A percentile compares a stretch with the other conserved stretches of the same genome.
Conservation (phyloP, 2,888 invertebrate genomes). For the Leptinotarsa tumamoca region DNA sequence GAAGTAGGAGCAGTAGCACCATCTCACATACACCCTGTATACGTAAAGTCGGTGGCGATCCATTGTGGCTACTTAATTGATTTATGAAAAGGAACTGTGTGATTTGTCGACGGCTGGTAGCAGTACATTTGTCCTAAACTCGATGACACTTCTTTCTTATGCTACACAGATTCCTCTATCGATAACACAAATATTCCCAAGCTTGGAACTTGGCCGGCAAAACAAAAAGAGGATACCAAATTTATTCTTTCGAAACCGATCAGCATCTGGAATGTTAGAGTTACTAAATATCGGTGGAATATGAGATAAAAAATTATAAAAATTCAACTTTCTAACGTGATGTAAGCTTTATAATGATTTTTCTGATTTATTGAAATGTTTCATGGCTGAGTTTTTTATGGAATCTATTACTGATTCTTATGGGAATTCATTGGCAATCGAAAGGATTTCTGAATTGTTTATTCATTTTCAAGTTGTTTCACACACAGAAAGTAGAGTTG, state of each 20-base stretch:
- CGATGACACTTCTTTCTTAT: conserved; percentile 49
- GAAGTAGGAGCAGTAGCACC: too few species aligned
- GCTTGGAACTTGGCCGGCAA: conserved; percentile 37
- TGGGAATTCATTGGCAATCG: background rate
- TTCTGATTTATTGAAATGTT: conserved; percentile 12
- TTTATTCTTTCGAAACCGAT: conserved; percentile 48
- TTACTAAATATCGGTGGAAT: conserved; percentile 35
- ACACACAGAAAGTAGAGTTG: background rate
- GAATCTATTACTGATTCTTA: background rate
- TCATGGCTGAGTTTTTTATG: background rate
- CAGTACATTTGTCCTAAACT: conserved; percentile 53
- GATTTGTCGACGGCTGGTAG: conserved; percentile 63
- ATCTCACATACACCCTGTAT: conserved; percentile 33
- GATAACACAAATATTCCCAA: conserved; percentile 49
- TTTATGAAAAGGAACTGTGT: conserved; percentile 65
- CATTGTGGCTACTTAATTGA: conserved; percentile 57
- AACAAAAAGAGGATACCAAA: conserved; percentile 43
- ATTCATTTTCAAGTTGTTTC: background rate
- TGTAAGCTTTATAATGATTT: conserved; percentile 22
- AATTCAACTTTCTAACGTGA: conserved; percentile 28
- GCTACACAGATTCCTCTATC: conserved; percentile 46
- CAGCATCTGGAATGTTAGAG: conserved; percentile 38
- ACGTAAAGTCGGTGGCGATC: conserved; percentile 35
- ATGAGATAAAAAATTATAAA: conserved; percentile 16
- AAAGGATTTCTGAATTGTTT: background rate